Base-by-base conservation (phyloP, 2,888 invertebrate species). In the Myopa tessellatipennis region DNA sequence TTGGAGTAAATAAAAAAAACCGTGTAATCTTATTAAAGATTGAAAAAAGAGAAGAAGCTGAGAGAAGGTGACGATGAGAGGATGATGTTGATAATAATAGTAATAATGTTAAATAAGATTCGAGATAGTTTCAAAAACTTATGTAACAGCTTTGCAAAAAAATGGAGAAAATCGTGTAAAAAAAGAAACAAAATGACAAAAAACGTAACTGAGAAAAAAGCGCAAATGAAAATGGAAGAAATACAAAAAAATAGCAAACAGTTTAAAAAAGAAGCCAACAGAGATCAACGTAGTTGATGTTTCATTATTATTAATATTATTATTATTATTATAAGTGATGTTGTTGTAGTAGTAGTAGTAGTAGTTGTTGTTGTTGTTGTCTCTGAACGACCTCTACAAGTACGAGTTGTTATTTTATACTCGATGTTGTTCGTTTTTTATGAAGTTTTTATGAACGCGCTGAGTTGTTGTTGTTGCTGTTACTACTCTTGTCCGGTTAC, bases 331-430 rank as follows among this genome's bases (percentile, higher is more conserved):
- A 55, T 2, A 55, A 60, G 60, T 10, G 61, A 26, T 61, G n/a
- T 45, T 45, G 26, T 26, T 34, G 38, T 16, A 40, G 38, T 69
- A 50, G 6, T 68, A 16, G 14, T 7, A 36, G 67, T 67, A 34
- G 68, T 40, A 34, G 38, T 45, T 50, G 67, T 72, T 69, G 70
- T 34, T 34, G 60, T 45, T 67, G 36, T 45, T 74, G 67, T 8
- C 4, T 55, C 74, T 18, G 67, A 68, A 58, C 74, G 74, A 74
- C 68, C 74, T 74, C 74, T 55, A 55, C 38, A 67, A 67, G 58
- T 55, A 68, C 16, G 55, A 26, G 68, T n/a, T 40, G 14, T 67
- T 8, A n/a, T 45, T 45, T 74, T 63, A 38, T 52, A 40, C 12
- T 52, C 14, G 34, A 18, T n/a, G 10, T 50, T 18, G n/a, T 40